These are phyloP conservation scores for Saguinus imperator DNA, from an alignment of 2,113 vertebrate species.

Conservation along the genomic window DNA sequence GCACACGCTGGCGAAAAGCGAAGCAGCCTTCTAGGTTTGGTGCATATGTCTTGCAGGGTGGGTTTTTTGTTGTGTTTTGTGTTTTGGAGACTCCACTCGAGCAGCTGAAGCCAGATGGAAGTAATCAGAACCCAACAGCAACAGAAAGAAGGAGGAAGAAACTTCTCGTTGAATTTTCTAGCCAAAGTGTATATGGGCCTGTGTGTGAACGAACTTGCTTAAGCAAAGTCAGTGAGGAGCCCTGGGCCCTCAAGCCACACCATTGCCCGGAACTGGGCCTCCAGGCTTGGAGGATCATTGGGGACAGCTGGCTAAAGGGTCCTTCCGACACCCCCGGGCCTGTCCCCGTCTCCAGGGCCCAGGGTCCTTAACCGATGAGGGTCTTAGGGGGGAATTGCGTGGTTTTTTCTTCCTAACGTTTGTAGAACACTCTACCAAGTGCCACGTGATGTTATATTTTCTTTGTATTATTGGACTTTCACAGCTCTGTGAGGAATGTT, in stretches of 20 bases:
- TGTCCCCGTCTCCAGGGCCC: neutral
- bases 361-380: neutral
- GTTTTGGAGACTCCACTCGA: constrained; percentile 53
- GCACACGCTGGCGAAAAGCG: neutral
- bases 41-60: constrained; percentile 34
- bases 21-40: neutral
- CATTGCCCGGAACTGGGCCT: neutral
- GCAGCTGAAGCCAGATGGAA: constrained; percentile 78
- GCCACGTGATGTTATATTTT: neutral
- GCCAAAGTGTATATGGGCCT: constrained; percentile 17
- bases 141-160: constrained; percentile 56
- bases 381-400: neutral
- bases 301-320: neutral
- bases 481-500: neutral
- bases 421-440: neutral
- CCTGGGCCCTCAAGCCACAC: neutral
- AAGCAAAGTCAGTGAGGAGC: neutral
- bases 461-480: constrained; percentile 4
- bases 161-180: constrained; percentile 27
- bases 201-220: constrained; percentile 40
- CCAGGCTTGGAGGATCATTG: neutral
- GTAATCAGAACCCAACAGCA: constrained; percentile 75
- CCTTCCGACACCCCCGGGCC: neutral
- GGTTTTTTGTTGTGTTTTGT: constrained; percentile 55
- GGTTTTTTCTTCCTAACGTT: neutral